Evolutionary conservation across 2,797 vertebrate species (phyloP).

Genomic region (Arremon aurantiirostris): DNA sequence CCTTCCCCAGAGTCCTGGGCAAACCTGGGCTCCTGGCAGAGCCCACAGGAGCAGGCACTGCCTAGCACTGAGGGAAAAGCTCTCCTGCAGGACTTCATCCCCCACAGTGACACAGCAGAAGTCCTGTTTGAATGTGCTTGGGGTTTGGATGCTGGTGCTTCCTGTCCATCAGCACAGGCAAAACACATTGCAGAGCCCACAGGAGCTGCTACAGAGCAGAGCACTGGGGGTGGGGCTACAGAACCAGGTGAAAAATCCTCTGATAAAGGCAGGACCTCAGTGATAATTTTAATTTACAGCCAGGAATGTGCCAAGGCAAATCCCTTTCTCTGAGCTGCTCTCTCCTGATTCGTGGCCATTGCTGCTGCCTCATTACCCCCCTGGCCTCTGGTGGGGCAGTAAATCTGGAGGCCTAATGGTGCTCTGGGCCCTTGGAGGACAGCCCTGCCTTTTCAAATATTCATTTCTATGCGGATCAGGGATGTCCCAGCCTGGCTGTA

Average conservation of each 20-base stretch:
- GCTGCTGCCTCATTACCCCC: conserved; percentile 10
- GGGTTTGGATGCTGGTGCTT: not conserved
- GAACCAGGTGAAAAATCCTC: not conserved
- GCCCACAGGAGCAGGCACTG: not conserved
- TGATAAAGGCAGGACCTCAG: not conserved
- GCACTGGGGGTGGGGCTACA: not conserved
- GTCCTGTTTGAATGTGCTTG: not conserved
- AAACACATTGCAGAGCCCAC: not conserved
- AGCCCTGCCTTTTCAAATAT: conserved; percentile 52
- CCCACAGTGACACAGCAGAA: not conserved
- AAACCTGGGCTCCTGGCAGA: not conserved
- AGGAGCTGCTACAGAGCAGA: not conserved
- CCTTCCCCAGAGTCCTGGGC: not conserved
- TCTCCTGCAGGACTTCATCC: not conserved
- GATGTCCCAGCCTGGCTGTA: conserved; percentile 51
- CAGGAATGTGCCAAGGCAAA: not conserved
- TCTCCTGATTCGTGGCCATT: not conserved
- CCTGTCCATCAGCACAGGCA: not conserved
- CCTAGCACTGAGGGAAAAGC: not conserved
- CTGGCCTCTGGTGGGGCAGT: conserved; percentile 27
- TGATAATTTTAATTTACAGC: not conserved
- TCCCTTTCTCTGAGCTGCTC: not conserved
- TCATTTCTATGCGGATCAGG: conserved; percentile 68
- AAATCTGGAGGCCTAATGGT: conserved; percentile 56
- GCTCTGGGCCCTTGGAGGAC: conserved; percentile 23